Conservation (phyloP, 2,888 invertebrate species). For the Tetrapedia diversipes region DNA sequence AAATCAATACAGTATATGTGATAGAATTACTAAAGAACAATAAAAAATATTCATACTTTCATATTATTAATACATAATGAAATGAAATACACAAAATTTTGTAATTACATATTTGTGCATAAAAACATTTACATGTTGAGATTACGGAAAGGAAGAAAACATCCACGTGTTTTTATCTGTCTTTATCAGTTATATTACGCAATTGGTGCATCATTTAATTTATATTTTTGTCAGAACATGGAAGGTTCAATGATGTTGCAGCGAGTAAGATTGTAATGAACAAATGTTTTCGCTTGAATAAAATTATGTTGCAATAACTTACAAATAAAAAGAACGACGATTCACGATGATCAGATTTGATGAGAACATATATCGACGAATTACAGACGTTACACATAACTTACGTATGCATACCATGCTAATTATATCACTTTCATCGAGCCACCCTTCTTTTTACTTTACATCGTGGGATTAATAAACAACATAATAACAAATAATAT, state of each 20-base stretch:
- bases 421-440: constrained; percentile 35
- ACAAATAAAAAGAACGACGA: constrained; percentile 18
- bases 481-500: constrained; percentile 13
- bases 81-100: background rate
- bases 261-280: background rate
- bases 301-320: constrained; percentile 41
- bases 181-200: constrained; percentile 60
- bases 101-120: background rate
- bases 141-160: constrained; percentile 18
- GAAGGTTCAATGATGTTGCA: constrained; percentile 3
- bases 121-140: constrained; percentile 5
- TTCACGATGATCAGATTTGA: background rate
- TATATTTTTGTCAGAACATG: constrained; percentile 15
- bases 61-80: background rate
- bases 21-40: background rate
- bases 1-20: background rate
- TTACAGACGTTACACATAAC: background rate
- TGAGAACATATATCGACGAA: background rate
- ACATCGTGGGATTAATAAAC: constrained; percentile 6
- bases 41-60: background rate
- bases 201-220: constrained; percentile 46
- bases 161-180: constrained; percentile 50
- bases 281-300: constrained; percentile 5
- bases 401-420: constrained; percentile 22
- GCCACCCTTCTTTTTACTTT: background rate